These are phyloP conservation scores for Tragulus kanchil DNA, from an alignment of 2,113 vertebrate genomes.

Conservation along the genomic window DNA sequence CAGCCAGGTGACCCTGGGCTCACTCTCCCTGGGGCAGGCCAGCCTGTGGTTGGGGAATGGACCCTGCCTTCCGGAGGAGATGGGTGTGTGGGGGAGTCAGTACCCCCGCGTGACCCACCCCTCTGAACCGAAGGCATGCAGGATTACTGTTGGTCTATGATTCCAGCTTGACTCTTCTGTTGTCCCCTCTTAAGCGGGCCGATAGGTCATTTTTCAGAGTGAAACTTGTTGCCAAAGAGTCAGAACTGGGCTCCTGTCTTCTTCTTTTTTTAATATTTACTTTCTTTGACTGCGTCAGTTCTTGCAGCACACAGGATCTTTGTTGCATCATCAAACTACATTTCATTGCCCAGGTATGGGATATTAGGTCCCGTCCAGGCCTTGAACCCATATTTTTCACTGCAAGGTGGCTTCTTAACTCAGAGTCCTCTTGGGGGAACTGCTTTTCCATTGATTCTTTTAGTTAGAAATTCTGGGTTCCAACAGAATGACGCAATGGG, in stretches of 20 bases:
- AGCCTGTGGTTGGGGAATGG: neutral
- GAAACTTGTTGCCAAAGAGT: neutral
- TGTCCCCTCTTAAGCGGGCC: neutral
- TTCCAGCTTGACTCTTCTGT: neutral
- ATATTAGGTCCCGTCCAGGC: neutral
- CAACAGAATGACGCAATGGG: neutral
- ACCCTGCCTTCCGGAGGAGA: neutral
- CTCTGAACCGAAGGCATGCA: neutral
- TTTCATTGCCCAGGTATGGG: neutral
- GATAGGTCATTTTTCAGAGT: neutral
- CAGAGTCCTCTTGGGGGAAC: no score
- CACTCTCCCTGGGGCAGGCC: constrained; percentile 16
- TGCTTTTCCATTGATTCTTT: no score
- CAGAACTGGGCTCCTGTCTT: neutral
- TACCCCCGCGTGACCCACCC: neutral
- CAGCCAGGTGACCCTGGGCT: constrained; percentile 36
- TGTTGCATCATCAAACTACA: neutral
- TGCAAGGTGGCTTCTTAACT: neutral
- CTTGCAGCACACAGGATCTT: neutral
- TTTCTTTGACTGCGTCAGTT: neutral
- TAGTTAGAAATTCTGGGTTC: neutral
- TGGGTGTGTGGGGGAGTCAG: neutral
- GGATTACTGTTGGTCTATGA: neutral
- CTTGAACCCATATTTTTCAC: neutral
- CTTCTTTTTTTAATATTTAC: neutral